Percentiles rank a stretch among this genome's conserved stretches.
Evolutionary conservation across 2,113 vertebrate genomes (phyloP).

Genomic region (Pedionomus torquatus): DNA sequence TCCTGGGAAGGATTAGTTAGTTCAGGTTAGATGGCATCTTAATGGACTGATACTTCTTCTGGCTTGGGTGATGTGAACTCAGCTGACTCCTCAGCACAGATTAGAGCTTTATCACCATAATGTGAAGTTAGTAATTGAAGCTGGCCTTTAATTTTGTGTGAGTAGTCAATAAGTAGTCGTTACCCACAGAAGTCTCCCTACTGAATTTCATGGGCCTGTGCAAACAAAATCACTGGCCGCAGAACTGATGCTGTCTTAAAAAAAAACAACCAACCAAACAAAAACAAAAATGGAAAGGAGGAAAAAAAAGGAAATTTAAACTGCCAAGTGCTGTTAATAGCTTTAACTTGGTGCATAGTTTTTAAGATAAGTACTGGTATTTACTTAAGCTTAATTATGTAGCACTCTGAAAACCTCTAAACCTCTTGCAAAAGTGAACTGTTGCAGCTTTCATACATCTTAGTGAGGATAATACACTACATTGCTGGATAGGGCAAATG

Average conservation of each 20-base stretch:
- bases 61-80: background rate
- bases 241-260: background rate
- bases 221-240: background rate
- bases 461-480: background rate
- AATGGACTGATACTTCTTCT: background rate
- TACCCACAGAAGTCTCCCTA: background rate
- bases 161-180: background rate
- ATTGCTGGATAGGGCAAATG: background rate
- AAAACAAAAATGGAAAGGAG: background rate
- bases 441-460: background rate
- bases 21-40: background rate
- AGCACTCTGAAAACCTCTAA: background rate
- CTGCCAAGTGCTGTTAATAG: background rate
- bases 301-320: background rate
- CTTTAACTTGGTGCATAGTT: background rate
- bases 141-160: background rate
- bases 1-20: background rate
- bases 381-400: background rate
- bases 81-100: background rate
- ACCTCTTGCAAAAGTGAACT: background rate
- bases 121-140: background rate
- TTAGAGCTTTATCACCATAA: background rate
- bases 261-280: background rate
- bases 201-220: background rate
- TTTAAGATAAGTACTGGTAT: background rate